phyloP scores from a whole-genome alignment of 2,113 vertebrate species.

The Ranitomeya variabilis region DNA sequence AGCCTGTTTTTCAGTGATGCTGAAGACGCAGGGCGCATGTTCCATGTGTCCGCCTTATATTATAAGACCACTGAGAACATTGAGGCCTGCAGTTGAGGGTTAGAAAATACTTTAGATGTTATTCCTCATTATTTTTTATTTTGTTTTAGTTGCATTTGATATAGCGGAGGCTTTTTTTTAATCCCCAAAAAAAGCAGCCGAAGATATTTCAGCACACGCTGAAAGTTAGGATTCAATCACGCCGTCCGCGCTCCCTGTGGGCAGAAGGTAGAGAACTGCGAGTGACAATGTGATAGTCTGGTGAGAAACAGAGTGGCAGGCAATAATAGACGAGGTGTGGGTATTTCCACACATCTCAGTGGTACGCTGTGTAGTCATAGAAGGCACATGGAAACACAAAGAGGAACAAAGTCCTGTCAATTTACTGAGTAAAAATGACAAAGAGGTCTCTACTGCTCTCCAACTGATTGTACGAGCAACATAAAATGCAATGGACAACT shows the following conservation, averaged over 20 bases:
- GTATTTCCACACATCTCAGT: background rate
- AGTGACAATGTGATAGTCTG: slow-evolving; percentile 13
- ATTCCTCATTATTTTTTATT: background rate
- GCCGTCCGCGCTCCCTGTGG: background rate
- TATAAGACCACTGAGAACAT: too few relatives aligned
- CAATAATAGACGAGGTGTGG: background rate
- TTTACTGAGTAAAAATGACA: background rate
- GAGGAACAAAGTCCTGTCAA: background rate
- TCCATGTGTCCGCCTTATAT: too few relatives aligned
- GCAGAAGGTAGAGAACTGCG: background rate
- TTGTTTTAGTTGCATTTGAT: background rate
- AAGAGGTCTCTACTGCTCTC: background rate
- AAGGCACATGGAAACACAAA: background rate
- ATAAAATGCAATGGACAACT: background rate
- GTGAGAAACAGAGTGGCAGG: background rate
- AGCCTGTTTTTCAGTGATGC: too few relatives aligned
- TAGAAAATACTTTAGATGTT: too few relatives aligned
- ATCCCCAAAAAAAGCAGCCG: background rate
- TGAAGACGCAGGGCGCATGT: too few relatives aligned
- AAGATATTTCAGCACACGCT: background rate
- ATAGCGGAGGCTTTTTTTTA: background rate
- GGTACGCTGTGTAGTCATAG: background rate
- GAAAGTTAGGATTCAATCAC: background rate
- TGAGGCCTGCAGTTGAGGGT: too few relatives aligned
- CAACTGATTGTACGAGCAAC: background rate